phyloP scores from a whole-genome alignment of 2,797 vertebrate species.

The Takifugu rubripes region DNA sequence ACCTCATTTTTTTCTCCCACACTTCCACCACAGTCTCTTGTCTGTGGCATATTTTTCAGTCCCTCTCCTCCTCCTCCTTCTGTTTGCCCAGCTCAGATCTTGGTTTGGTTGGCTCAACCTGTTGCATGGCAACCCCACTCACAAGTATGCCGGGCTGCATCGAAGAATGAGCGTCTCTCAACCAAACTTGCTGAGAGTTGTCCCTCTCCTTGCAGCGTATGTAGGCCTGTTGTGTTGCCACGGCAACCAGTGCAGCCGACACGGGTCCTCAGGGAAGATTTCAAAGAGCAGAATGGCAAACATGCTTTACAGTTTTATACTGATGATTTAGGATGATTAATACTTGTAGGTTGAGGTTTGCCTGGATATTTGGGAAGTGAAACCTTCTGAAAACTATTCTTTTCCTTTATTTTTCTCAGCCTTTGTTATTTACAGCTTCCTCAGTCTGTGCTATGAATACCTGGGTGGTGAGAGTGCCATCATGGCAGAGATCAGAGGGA shows the following conservation, averaged over 20 bases:
- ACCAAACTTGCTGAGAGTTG: slow-evolving; percentile 43
- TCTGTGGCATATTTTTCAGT: no score
- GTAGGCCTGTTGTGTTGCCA: slow-evolving; percentile 35
- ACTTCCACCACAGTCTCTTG: not conserved
- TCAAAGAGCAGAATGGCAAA: slow-evolving; percentile 34
- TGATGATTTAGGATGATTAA: not conserved
- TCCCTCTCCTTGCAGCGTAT: slow-evolving; percentile 27
- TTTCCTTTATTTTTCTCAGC: slow-evolving; percentile 69
- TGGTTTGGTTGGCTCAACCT: slow-evolving; percentile 46
- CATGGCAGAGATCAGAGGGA: slow-evolving; percentile 97
- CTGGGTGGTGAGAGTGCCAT: slow-evolving; percentile 95
- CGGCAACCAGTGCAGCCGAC: slow-evolving; percentile 41
- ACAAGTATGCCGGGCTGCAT: slow-evolving; percentile 38
- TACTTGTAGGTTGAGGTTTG: no score
- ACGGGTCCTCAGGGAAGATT: slow-evolving; percentile 34
- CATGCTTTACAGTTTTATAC: not conserved
- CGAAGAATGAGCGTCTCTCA: slow-evolving; percentile 42
- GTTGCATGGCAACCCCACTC: slow-evolving; percentile 79
- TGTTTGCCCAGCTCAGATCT: slow-evolving; percentile 44
- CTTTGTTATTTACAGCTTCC: slow-evolving; percentile 98
- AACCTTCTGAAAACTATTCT: no score
- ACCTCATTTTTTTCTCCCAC: not conserved
- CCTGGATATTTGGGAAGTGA: no score
- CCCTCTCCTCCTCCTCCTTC: not conserved
- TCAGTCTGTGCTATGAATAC: slow-evolving; percentile 96